A percentile compares a stretch with the other conserved stretches of the same genome.
These are phyloP conservation scores for Holcopasites calliopsidis DNA, from an alignment of 1,140 invertebrate genomes.

Conservation along the genomic window DNA sequence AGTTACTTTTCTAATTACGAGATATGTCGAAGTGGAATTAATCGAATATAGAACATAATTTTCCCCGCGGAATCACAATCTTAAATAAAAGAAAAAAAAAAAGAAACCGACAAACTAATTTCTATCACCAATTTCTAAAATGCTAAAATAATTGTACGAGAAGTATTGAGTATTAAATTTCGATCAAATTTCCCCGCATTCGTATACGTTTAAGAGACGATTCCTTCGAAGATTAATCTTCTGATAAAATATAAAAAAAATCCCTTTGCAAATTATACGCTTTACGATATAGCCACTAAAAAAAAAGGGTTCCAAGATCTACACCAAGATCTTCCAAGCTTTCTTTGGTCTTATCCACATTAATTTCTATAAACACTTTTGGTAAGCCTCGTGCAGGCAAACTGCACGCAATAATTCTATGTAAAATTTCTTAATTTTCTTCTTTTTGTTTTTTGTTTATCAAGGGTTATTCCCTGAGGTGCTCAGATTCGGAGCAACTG, in stretches of 20 bases:
- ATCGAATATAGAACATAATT: background rate
- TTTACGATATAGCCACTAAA: conserved; percentile 39
- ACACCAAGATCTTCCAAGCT: conserved; percentile 63
- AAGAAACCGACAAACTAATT: too few relatives aligned
- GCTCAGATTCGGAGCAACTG: conserved; percentile 45
- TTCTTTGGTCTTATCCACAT: conserved; percentile 73
- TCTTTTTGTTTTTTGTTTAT: too few relatives aligned
- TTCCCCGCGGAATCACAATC: too few relatives aligned
- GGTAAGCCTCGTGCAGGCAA: conserved; percentile 50
- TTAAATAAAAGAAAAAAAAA: too few relatives aligned
- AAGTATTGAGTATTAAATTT: conserved; percentile 10
- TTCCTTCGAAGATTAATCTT: background rate
- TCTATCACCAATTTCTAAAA: conserved; percentile 11
- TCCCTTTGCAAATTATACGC: conserved; percentile 5
- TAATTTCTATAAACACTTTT: conserved; percentile 63
- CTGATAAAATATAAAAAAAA: conserved; percentile 8
- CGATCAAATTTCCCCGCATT: background rate
- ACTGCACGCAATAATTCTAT: conserved; percentile 35
- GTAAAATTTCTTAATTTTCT: conserved; percentile 51
- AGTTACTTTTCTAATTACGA: background rate
- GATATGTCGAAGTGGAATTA: background rate
- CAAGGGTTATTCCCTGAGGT: conserved; percentile 54
- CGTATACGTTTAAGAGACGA: conserved; percentile 4
- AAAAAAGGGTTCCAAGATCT: conserved; percentile 52
- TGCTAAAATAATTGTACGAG: background rate